These are phyloP conservation scores for Nomada fucata DNA, from an alignment of 2,888 invertebrate genomes.

Conservation along the genomic window DNA sequence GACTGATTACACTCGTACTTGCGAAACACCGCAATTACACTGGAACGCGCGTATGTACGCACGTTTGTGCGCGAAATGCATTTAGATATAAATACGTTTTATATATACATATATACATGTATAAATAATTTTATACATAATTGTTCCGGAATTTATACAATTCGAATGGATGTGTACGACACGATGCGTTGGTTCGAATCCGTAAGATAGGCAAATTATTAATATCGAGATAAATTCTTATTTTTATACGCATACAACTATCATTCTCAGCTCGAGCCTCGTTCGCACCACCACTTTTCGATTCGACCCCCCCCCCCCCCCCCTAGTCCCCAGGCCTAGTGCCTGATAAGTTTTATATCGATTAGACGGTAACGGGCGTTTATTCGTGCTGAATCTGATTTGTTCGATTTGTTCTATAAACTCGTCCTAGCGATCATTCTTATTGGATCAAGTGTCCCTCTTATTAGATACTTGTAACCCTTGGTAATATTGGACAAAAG, in stretches of 20 bases:
- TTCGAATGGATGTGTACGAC: slow-evolving; percentile 38
- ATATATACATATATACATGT: slow-evolving; percentile 16
- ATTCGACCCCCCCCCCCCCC: too few species aligned
- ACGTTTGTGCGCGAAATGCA: background rate
- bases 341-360: too few species aligned
- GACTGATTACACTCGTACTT: too few species aligned
- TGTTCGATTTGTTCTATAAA: background rate
- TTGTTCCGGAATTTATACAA: slow-evolving; percentile 75
- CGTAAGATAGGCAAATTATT: slow-evolving; percentile 61
- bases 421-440: background rate
- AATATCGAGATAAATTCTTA: slow-evolving; percentile 68
- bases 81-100: slow-evolving; percentile 52
- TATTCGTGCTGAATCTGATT: background rate
- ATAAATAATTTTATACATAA: slow-evolving; percentile 60
- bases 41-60: background rate
- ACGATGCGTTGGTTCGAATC: slow-evolving; percentile 53
- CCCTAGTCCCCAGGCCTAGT: background rate
- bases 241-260: slow-evolving; percentile 68
- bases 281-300: slow-evolving; percentile 18
- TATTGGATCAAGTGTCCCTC: slow-evolving; percentile 9
- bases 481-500: background rate
- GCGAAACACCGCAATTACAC: too few species aligned
- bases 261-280: slow-evolving; percentile 48
- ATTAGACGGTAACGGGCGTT: too few species aligned
- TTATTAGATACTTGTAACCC: background rate